Percentiles rank a stretch among this genome's conserved stretches.
Conservation (phyloP, 2,113 vertebrate species). For the Cyprinus carpio region DNA sequence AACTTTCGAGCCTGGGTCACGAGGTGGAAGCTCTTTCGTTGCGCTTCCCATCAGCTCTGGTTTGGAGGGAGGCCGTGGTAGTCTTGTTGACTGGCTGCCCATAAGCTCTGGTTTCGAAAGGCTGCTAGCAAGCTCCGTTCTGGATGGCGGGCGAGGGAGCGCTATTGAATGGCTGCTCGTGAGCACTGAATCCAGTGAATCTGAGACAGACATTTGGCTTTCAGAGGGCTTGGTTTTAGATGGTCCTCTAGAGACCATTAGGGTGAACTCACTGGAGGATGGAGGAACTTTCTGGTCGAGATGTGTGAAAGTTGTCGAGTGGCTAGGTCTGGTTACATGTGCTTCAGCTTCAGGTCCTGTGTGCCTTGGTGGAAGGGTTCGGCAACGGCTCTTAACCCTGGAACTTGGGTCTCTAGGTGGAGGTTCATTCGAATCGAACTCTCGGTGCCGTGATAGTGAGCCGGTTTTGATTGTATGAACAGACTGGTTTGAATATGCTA, state of each 20-base stretch:
- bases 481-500: neutral
- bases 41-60: slow-evolving; percentile 62
- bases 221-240: slow-evolving; percentile 32
- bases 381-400: slow-evolving; percentile 69
- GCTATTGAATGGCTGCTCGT: slow-evolving; percentile 1
- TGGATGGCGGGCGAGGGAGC: slow-evolving; percentile 25
- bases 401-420: slow-evolving; percentile 12
- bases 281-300: slow-evolving; percentile 62
- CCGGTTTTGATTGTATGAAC: slow-evolving; percentile 2
- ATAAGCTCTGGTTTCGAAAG: slow-evolving; percentile 34
- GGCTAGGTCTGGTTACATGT: slow-evolving; percentile 66
- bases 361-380: slow-evolving; percentile 73
- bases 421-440: slow-evolving; percentile 1
- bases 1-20: slow-evolving; percentile 64
- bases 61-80: slow-evolving; percentile 57
- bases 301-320: slow-evolving; percentile 72
- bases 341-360: slow-evolving; percentile 61
- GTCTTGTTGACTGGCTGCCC: slow-evolving; percentile 30
- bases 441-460: neutral
- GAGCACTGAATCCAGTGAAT: slow-evolving; percentile 14
- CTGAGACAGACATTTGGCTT: neutral
- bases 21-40: slow-evolving; percentile 69
- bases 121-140: slow-evolving; percentile 27
- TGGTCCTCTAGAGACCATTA: slow-evolving; percentile 31
- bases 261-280: slow-evolving; percentile 35